Conservation (phyloP, 2,797 vertebrate species). For the Mus spretus region DNA sequence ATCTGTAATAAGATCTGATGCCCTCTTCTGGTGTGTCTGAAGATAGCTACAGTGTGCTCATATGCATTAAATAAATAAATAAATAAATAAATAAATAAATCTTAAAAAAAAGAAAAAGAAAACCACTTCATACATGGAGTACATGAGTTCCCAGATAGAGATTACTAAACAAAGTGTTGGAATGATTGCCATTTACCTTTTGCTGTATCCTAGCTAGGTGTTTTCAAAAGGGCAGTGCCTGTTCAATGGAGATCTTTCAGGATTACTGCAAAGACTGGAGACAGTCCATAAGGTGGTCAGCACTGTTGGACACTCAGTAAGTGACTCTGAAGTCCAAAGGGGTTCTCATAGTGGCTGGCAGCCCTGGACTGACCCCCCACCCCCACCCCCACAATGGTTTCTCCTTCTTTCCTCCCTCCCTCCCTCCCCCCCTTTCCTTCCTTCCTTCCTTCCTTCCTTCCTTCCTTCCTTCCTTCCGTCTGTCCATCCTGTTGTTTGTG, state of each 20-base stretch:
- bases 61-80: no score
- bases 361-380: background rate
- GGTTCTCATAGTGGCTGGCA: background rate
- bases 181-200: background rate
- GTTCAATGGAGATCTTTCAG: background rate
- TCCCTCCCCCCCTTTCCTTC: no score
- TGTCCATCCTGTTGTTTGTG: background rate
- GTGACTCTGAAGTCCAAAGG: background rate
- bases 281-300: background rate
- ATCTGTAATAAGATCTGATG: no score
- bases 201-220: conserved; percentile 11
- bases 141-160: background rate
- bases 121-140: conserved; percentile 10
- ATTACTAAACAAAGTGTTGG: conserved; percentile 43
- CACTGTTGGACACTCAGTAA: background rate
- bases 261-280: background rate
- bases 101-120: background rate
- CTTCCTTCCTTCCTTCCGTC: background rate
- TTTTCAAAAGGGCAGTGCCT: background rate
- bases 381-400: background rate
- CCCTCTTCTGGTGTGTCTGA: no score
- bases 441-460: no score
- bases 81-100: no score
- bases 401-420: fast-evolving
- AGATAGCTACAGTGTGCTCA: no score